Percentiles rank a stretch among this genome's conserved stretches.
Conservation (phyloP, 2,113 vertebrate genomes). For the Syngnathoides biaculeatus region DNA sequence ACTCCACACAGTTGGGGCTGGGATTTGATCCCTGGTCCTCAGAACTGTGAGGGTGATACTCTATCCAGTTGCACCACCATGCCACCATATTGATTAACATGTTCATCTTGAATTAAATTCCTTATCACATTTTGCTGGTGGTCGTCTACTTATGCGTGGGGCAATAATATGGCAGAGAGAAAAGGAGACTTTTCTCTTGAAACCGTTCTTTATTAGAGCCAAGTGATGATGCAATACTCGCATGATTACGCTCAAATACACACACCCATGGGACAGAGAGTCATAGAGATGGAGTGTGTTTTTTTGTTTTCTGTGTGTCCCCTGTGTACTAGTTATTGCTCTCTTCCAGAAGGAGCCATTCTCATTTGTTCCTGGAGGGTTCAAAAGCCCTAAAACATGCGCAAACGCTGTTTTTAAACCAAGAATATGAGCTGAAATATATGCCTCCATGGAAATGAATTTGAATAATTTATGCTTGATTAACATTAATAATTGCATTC, state of each 20-base stretch:
- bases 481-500: too few species aligned
- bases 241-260: constrained; percentile 45
- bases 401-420: constrained; percentile 23
- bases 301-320: constrained; percentile 12
- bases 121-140: constrained; percentile 2
- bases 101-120: too few species aligned
- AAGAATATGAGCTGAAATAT: constrained; percentile 21
- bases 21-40: too few species aligned
- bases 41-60: too few species aligned
- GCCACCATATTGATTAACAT: too few species aligned
- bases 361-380: constrained; percentile 40
- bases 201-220: constrained; percentile 39
- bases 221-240: constrained; percentile 47
- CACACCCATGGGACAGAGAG: not conserved
- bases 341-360: constrained; percentile 44
- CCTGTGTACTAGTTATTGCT: constrained; percentile 46
- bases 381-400: constrained; percentile 7
- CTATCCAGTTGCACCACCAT: too few species aligned
- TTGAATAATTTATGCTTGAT: too few species aligned
- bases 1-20: too few species aligned
- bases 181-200: not conserved
- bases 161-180: constrained; percentile 13
- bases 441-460: too few species aligned
- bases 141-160: not conserved
- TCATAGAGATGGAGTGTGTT: constrained; percentile 3